Conservation (phyloP, 2,113 vertebrate genomes). For the Romanogobio albipinnatus region DNA sequence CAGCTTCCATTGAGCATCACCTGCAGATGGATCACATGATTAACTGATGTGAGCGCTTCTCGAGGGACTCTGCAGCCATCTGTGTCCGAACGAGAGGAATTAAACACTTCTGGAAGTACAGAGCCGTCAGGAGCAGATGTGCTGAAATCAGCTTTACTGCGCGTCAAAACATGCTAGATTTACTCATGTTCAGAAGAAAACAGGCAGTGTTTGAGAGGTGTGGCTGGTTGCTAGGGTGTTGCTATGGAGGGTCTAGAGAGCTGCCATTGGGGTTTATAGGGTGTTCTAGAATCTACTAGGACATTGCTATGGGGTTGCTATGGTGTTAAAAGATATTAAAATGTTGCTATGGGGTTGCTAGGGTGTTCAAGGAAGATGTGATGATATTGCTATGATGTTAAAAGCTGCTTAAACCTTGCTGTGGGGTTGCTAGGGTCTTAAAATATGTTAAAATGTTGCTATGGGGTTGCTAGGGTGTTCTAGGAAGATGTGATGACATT, state of each 20-base stretch:
- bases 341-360: too few relatives aligned
- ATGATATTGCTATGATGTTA: too few relatives aligned
- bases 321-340: too few relatives aligned
- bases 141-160: background rate
- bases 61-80: background rate
- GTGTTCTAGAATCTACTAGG: background rate
- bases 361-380: too few relatives aligned
- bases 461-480: too few relatives aligned
- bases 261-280: background rate
- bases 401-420: too few relatives aligned
- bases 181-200: background rate
- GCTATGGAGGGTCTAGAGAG: background rate
- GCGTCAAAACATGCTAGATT: background rate
- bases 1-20: conserved; percentile 76
- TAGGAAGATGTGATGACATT: too few relatives aligned
- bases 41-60: background rate
- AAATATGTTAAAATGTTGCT: too few relatives aligned
- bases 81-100: background rate
- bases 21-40: conserved; percentile 59
- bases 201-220: background rate
- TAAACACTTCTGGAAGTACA: background rate
- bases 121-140: background rate
- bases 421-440: too few relatives aligned
- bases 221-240: conserved; percentile 3
- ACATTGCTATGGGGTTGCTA: background rate